phyloP scores from a whole-genome alignment of 2,888 invertebrate species.

The Calameuta pallipes region DNA sequence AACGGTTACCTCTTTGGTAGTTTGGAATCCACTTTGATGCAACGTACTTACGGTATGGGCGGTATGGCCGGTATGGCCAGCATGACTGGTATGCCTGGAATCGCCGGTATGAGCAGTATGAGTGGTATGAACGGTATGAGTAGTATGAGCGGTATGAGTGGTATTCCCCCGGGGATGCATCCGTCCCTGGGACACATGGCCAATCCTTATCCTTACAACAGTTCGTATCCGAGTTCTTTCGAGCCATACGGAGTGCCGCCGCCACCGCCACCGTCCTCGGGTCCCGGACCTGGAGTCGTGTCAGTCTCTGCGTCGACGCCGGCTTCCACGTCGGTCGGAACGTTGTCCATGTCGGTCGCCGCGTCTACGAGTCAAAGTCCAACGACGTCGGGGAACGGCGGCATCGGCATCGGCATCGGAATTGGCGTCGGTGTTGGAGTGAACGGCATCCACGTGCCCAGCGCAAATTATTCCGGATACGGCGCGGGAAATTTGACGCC shows the following conservation, averaged over 20 bases:
- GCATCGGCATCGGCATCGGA: background rate
- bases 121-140: slow-evolving; percentile 59
- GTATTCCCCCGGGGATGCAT: slow-evolving; percentile 18
- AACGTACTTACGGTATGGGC: slow-evolving; percentile 59
- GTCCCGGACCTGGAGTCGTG: background rate
- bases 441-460: slow-evolving; percentile 74
- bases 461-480: slow-evolving; percentile 74
- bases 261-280: background rate
- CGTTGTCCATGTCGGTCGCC: background rate
- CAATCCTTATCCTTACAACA: slow-evolving; percentile 61
- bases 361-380: background rate
- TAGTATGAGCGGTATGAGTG: slow-evolving; percentile 30
- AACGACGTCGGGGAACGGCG: background rate
- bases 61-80: slow-evolving; percentile 55
- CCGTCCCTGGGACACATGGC: slow-evolving; percentile 44
- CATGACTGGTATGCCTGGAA: slow-evolving; percentile 48
- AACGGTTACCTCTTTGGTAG: slow-evolving; percentile 62
- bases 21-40: slow-evolving; percentile 61
- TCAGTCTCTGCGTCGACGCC: background rate
- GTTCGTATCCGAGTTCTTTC: slow-evolving; percentile 61
- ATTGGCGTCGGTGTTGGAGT: background rate
- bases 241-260: slow-evolving; percentile 68
- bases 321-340: background rate
- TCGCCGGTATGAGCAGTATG: slow-evolving; percentile 31
- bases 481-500: slow-evolving; percentile 46